A percentile compares a stretch with the other conserved stretches of the same genome.
phyloP scores from a whole-genome alignment of 2,888 invertebrate genomes.

The Leptinotarsa peninsularis region DNA sequence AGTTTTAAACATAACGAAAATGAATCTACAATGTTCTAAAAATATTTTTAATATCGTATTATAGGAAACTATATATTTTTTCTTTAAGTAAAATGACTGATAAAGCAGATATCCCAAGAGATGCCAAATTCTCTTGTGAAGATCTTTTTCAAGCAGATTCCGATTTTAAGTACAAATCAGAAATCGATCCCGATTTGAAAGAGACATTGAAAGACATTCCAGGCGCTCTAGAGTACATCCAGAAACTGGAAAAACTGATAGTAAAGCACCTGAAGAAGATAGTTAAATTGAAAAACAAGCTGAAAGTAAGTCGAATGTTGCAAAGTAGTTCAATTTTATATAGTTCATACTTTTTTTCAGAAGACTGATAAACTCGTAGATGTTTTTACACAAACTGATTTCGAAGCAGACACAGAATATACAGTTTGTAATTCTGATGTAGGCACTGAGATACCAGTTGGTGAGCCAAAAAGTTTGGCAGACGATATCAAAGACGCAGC shows the following conservation, averaged over 20 bases:
- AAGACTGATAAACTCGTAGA: slow-evolving; percentile 45
- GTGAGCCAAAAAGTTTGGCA: slow-evolving; percentile 68
- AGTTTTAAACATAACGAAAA: no score
- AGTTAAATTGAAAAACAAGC: slow-evolving; percentile 70
- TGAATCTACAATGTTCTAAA: no score
- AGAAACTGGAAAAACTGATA: slow-evolving; percentile 71
- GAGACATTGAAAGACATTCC: slow-evolving; percentile 71
- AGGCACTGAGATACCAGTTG: slow-evolving; percentile 45
- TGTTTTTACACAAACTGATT: slow-evolving; percentile 47
- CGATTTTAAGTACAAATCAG: slow-evolving; percentile 40
- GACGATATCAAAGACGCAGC: slow-evolving; percentile 85
- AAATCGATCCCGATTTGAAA: slow-evolving; percentile 48
- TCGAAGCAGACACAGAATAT: slow-evolving; percentile 1
- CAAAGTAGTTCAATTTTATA: slow-evolving; percentile 11
- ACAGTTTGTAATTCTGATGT: slow-evolving; percentile 22
- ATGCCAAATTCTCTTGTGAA: slow-evolving; percentile 10
- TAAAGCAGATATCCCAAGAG: background rate
- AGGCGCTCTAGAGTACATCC: slow-evolving; percentile 71
- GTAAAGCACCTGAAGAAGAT: slow-evolving; percentile 72
- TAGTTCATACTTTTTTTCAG: slow-evolving; percentile 27
- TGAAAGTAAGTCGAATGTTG: slow-evolving; percentile 54
- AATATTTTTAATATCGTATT: no score
- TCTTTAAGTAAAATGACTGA: slow-evolving; percentile 2
- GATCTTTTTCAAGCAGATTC: slow-evolving; percentile 22
- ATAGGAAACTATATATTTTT: background rate